These are phyloP conservation scores for Hipparchia sbordonii DNA, from an alignment of 2,888 invertebrate genomes.

Conservation along the genomic window DNA sequence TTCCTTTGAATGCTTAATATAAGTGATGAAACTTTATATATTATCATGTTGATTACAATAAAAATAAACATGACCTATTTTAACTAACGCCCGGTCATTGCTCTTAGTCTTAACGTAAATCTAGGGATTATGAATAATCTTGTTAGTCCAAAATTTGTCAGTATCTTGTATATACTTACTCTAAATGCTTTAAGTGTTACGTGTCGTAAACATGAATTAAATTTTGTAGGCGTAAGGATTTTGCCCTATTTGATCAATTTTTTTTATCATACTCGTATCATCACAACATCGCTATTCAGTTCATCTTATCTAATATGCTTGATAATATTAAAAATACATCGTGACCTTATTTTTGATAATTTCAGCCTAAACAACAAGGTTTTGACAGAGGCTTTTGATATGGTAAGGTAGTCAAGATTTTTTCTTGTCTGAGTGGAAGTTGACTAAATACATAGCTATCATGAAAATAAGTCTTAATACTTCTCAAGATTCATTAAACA, in stretches of 20 bases:
- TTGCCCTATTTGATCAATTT: too few relatives aligned
- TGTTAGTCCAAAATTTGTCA: background rate
- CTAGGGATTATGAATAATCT: background rate
- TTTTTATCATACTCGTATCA: background rate
- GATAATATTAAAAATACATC: background rate
- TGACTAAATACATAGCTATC: too few relatives aligned
- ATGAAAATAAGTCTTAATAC: too few relatives aligned
- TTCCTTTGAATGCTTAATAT: too few relatives aligned
- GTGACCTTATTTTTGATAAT: background rate
- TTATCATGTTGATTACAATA: background rate
- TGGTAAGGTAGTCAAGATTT: background rate
- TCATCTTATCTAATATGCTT: conserved; percentile 7
- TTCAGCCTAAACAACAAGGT: background rate
- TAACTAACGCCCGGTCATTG: background rate
- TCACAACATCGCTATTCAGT: conserved; percentile 3
- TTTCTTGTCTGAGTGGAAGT: background rate
- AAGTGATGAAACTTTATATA: background rate
- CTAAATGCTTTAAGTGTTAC: conserved; percentile 9
- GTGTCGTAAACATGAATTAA: conserved; percentile 1
- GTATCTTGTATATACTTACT: conserved; percentile 15
- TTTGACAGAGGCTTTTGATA: background rate
- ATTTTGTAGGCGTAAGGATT: conserved; percentile 4
- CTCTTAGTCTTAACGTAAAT: background rate
- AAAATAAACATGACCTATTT: background rate
- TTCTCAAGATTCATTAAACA: too few relatives aligned